Evolutionary conservation across 2,113 vertebrate genomes (phyloP).

Genomic region (Eublepharis macularius): DNA sequence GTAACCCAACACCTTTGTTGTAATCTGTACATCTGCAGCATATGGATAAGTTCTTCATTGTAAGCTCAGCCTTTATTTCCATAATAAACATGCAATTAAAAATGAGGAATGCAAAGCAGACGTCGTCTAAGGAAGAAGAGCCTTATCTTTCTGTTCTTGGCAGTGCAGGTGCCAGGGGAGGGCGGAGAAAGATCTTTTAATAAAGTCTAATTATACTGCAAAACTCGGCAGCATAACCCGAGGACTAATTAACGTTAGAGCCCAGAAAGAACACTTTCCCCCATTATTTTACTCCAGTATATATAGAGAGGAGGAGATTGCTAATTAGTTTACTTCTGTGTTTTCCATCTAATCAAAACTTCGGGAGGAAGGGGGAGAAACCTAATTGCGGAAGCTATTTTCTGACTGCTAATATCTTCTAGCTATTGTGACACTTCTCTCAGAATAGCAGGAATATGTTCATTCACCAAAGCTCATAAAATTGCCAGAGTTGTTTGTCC

Average conservation of each 20-base stretch:
- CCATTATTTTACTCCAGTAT: slow-evolving; percentile 36
- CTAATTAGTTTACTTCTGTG: slow-evolving; percentile 61
- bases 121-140: neutral
- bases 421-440: neutral
- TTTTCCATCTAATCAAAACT: slow-evolving; percentile 44
- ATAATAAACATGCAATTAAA: slow-evolving; percentile 43
- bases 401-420: neutral
- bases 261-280: slow-evolving; percentile 22
- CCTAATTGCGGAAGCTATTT: slow-evolving; percentile 36
- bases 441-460: neutral
- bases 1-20: neutral
- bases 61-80: slow-evolving; percentile 33
- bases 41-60: neutral
- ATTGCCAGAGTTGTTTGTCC: neutral
- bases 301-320: slow-evolving; percentile 18
- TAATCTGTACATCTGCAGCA: neutral
- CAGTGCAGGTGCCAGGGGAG: neutral
- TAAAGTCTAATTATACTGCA: slow-evolving; percentile 54
- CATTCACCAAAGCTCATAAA: neutral
- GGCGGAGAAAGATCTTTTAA: slow-evolving; percentile 42
- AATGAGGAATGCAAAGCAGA: slow-evolving; percentile 39
- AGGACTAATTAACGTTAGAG: slow-evolving; percentile 44
- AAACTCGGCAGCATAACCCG: slow-evolving; percentile 37
- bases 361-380: neutral
- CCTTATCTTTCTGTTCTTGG: slow-evolving; percentile 31